phyloP scores from a whole-genome alignment of 1,140 invertebrate species.

The Drosophila serrata region DNA sequence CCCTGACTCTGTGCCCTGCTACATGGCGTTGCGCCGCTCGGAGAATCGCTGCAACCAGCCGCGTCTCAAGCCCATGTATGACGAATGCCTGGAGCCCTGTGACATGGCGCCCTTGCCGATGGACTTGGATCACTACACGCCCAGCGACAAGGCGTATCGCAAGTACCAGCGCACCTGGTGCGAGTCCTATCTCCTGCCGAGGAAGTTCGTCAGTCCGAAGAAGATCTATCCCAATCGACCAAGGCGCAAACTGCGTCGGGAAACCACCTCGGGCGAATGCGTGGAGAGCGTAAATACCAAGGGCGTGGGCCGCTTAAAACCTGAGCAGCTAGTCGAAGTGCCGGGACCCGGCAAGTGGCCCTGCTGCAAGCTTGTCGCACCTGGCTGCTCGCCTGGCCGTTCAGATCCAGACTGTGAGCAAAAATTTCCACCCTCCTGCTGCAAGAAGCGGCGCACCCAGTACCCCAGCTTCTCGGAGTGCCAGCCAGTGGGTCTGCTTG shows the following conservation, averaged over 20 bases:
- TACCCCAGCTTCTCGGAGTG: too few relatives aligned
- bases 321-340: conserved; percentile 13
- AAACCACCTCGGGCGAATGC: neutral
- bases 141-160: conserved; percentile 25
- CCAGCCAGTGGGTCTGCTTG: too few relatives aligned
- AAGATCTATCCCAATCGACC: conserved; percentile 15
- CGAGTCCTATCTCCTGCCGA: conserved; percentile 14
- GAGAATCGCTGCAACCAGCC: conserved; percentile 9
- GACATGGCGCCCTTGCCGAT: neutral
- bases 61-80: neutral
- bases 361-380: conserved; percentile 29
- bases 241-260: neutral
- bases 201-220: neutral
- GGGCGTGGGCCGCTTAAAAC: neutral
- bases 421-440: too few relatives aligned
- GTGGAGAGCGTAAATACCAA: neutral
- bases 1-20: neutral
- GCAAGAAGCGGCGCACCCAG: too few relatives aligned
- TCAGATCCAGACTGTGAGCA: too few relatives aligned
- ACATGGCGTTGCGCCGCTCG: conserved; percentile 4
- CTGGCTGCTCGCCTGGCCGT: neutral
- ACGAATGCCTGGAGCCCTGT: conserved; percentile 30
- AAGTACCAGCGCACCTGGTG: conserved; percentile 48
- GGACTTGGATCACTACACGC: conserved; percentile 32
- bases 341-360: neutral